Evolutionary conservation across 2,888 invertebrate genomes (phyloP).

Genomic region (Drosophila birchii): DNA sequence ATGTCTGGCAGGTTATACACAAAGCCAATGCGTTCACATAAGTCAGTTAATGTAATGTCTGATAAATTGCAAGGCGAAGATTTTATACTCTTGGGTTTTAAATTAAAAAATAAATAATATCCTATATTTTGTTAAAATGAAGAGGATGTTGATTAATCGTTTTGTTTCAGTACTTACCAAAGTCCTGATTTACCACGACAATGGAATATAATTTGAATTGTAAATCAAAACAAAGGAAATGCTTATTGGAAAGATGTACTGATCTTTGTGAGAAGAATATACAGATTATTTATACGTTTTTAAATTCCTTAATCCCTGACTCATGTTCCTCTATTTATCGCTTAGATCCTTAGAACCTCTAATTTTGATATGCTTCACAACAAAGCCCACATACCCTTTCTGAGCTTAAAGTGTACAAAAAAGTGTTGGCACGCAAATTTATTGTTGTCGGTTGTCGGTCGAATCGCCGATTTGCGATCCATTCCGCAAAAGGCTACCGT

Average conservation of each 20-base stretch:
- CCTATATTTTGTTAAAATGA: background rate
- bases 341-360: background rate
- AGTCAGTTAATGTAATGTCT: slow-evolving; percentile 19
- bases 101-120: too few relatives aligned
- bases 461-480: slow-evolving; percentile 53
- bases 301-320: background rate
- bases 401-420: slow-evolving; percentile 33
- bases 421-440: slow-evolving; percentile 81
- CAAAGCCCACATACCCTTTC: slow-evolving; percentile 16
- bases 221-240: too few relatives aligned
- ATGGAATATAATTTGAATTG: too few relatives aligned
- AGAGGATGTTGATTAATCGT: background rate
- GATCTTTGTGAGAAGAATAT: background rate
- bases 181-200: background rate
- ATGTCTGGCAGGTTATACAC: slow-evolving; percentile 78
- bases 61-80: background rate
- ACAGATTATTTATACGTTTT: background rate
- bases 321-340: background rate
- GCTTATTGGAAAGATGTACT: background rate
- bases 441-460: slow-evolving; percentile 68
- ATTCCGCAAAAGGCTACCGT: slow-evolving; percentile 77
- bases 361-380: background rate
- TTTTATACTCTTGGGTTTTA: background rate
- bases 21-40: slow-evolving; percentile 54
- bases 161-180: too few relatives aligned